Percentiles rank a stretch among this genome's conserved stretches.
Evolutionary conservation across 1,140 invertebrate genomes (phyloP).

Genomic region (Cylas formicarius): DNA sequence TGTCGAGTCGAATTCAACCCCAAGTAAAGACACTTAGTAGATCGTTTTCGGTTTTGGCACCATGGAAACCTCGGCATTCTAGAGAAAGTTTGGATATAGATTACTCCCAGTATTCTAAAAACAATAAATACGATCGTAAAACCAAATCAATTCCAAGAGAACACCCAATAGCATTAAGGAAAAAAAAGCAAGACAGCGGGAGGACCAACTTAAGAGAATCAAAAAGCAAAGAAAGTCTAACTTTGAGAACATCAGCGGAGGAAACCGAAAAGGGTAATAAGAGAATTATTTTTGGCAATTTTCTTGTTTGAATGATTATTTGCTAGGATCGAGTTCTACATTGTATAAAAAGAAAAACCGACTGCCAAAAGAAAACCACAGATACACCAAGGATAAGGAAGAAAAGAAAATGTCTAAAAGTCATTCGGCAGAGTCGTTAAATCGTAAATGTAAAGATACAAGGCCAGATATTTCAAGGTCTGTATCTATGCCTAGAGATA

Average conservation of each 20-base stretch:
- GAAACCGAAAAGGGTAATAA: slow-evolving; percentile 23
- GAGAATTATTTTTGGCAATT: not conserved
- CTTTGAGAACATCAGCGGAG: slow-evolving; percentile 27
- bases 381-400: slow-evolving; percentile 47
- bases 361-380: slow-evolving; percentile 40
- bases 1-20: slow-evolving; percentile 45
- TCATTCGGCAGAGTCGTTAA: slow-evolving; percentile 55
- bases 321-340: slow-evolving; percentile 29
- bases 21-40: slow-evolving; percentile 70
- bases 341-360: slow-evolving; percentile 40
- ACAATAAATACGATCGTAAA: slow-evolving; percentile 43
- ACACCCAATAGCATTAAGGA: slow-evolving; percentile 33
- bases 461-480: slow-evolving; percentile 49
- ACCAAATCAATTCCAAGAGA: slow-evolving; percentile 39
- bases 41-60: slow-evolving; percentile 74
- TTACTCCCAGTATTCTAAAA: slow-evolving; percentile 57
- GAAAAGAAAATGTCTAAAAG: slow-evolving; percentile 48
- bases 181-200: slow-evolving; percentile 37
- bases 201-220: slow-evolving; percentile 28
- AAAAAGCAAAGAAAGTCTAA: slow-evolving; percentile 36
- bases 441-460: slow-evolving; percentile 42
- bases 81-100: slow-evolving; percentile 69
- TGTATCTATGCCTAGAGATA: slow-evolving; percentile 60
- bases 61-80: slow-evolving; percentile 70
- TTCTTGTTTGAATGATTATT: not conserved